These are phyloP conservation scores for Calameuta idolon DNA, from an alignment of 2,888 invertebrate genomes.

Conservation along the genomic window DNA sequence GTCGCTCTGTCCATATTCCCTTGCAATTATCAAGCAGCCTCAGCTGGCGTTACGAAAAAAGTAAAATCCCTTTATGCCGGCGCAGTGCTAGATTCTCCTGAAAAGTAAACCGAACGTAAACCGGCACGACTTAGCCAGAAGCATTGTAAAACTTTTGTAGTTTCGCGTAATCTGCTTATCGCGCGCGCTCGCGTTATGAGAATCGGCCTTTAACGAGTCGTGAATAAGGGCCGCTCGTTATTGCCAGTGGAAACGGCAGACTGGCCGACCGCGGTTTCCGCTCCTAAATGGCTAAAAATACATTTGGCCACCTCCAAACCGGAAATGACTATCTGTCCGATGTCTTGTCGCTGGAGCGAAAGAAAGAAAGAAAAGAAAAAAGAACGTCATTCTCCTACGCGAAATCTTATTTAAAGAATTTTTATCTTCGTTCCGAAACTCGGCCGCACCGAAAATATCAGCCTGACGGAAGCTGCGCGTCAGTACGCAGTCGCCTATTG, in stretches of 20 bases:
- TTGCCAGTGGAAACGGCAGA: neutral
- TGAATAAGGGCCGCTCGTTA: neutral
- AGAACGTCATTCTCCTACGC: no score
- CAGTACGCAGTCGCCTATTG: constrained; percentile 36
- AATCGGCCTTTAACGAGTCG: neutral
- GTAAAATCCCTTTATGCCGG: neutral
- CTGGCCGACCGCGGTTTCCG: neutral
- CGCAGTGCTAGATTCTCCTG: neutral
- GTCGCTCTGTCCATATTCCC: neutral
- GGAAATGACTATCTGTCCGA: neutral
- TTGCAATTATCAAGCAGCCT: neutral
- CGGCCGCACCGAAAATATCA: neutral
- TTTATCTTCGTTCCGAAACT: neutral
- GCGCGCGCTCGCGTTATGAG: neutral
- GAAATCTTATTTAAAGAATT: no score
- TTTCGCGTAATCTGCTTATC: neutral
- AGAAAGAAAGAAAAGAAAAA: no score
- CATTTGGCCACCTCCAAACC: neutral
- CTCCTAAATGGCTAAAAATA: neutral
- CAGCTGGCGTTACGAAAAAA: neutral
- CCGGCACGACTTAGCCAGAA: neutral
- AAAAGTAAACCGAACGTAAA: neutral
- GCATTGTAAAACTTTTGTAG: neutral
- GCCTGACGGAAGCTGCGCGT: neutral
- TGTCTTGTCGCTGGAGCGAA: no score